Conservation (phyloP, 2,888 invertebrate species). For the Protophormia terraenovae region DNA sequence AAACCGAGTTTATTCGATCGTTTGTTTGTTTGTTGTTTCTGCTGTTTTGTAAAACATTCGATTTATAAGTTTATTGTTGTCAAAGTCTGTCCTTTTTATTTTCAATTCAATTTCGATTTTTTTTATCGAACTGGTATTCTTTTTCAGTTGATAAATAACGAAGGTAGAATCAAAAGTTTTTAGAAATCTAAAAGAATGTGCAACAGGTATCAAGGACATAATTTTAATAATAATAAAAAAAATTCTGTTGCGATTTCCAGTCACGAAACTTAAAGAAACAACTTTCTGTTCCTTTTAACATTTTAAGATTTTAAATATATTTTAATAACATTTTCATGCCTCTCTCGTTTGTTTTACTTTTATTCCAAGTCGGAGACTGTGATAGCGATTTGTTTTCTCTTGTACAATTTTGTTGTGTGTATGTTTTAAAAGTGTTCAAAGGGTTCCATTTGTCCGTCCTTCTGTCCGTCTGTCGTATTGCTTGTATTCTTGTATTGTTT, state of each 20-base stretch:
- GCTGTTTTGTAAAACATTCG: conserved; percentile 59
- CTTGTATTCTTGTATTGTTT: conserved; percentile 43
- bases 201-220: no score
- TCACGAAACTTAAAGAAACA: no score
- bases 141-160: background rate
- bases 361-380: background rate
- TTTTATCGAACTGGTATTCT: background rate
- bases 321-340: no score
- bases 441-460: conserved; percentile 12
- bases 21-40: conserved; percentile 40
- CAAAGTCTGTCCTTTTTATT: conserved; percentile 28
- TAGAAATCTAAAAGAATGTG: no score
- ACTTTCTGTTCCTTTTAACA: background rate
- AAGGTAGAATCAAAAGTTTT: background rate
- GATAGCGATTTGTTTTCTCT: conserved; percentile 58
- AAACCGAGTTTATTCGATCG: conserved; percentile 37
- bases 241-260: background rate
- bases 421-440: conserved; percentile 33
- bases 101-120: background rate
- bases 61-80: conserved; percentile 63
- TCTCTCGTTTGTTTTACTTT: background rate
- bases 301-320: no score
- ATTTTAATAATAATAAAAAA: no score
- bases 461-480: background rate
- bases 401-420: conserved; percentile 19